These are phyloP conservation scores for Agrochola litura DNA, from an alignment of 2,888 invertebrate species.

Conservation along the genomic window DNA sequence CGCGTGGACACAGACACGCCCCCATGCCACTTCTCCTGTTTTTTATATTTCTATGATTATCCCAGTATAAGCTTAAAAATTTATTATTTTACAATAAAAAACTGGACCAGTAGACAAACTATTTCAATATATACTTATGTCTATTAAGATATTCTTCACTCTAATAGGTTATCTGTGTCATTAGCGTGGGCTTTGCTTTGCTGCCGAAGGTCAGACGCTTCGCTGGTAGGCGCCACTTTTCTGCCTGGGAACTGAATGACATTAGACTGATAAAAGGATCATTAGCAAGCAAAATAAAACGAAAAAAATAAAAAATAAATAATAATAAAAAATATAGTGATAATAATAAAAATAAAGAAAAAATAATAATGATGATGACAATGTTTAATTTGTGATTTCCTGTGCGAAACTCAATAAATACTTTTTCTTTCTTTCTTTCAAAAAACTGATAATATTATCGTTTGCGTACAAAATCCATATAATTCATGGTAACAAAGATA, in stretches of 20 bases:
- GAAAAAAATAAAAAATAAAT: too few relatives aligned
- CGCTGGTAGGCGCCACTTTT: conserved; percentile 50
- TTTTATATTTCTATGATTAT: too few relatives aligned
- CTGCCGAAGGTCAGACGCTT: conserved; percentile 35
- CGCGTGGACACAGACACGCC: too few relatives aligned
- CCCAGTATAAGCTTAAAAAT: background rate
- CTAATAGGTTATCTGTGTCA: conserved; percentile 48
- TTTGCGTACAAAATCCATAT: too few relatives aligned
- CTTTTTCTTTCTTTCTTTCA: background rate
- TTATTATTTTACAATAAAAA: background rate
- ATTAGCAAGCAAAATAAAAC: background rate
- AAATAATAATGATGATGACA: too few relatives aligned
- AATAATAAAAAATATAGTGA: too few relatives aligned
- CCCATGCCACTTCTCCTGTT: too few relatives aligned
- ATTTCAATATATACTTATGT: background rate
- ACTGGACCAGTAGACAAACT: background rate
- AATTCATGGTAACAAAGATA: background rate
- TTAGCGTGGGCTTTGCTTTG: conserved; percentile 61
- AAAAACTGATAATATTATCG: background rate
- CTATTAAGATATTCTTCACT: conserved; percentile 30
- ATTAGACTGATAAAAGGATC: conserved; percentile 1
- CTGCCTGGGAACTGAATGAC: conserved; percentile 21
- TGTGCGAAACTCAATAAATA: too few relatives aligned
- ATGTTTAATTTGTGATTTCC: too few relatives aligned
- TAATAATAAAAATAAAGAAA: too few relatives aligned